These are phyloP conservation scores for Lytechinus pictus DNA, from an alignment of 35 echinoderm and acorn worm genomes.

Conservation along the genomic window DNA sequence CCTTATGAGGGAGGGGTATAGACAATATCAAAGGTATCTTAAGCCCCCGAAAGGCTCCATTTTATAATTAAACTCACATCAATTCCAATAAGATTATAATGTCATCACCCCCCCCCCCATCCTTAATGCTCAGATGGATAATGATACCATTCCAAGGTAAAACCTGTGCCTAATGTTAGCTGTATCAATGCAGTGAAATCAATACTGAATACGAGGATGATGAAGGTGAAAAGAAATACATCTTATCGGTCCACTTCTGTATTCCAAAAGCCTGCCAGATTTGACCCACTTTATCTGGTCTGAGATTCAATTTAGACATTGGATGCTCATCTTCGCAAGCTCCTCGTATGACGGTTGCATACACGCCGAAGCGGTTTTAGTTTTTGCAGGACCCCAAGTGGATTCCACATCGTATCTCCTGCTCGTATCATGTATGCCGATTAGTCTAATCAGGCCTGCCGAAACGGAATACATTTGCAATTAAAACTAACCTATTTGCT, in stretches of 20 bases:
- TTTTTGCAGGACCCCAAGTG: neutral
- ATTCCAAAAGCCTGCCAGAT: neutral
- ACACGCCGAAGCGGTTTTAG: neutral
- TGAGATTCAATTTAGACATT: neutral
- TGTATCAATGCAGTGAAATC: neutral
- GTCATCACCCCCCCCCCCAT: no score
- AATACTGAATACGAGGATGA: neutral
- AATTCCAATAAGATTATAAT: no score
- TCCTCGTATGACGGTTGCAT: neutral
- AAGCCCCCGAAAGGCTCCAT: no score
- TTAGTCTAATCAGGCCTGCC: neutral
- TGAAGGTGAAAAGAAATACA: neutral
- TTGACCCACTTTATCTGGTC: neutral
- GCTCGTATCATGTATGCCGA: neutral
- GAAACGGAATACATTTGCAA: conserved; percentile 18
- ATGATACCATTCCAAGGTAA: neutral
- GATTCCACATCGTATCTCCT: neutral
- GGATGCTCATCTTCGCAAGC: neutral
- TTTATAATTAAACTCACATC: no score
- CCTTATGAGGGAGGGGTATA: no score
- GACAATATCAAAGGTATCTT: no score
- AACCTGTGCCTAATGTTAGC: neutral
- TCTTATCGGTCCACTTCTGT: neutral
- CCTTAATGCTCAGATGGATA: no score
- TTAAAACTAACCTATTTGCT: neutral